Base-by-base conservation (phyloP, 1,140 invertebrate genomes). In the Akabosia matsudoensis region DNA sequence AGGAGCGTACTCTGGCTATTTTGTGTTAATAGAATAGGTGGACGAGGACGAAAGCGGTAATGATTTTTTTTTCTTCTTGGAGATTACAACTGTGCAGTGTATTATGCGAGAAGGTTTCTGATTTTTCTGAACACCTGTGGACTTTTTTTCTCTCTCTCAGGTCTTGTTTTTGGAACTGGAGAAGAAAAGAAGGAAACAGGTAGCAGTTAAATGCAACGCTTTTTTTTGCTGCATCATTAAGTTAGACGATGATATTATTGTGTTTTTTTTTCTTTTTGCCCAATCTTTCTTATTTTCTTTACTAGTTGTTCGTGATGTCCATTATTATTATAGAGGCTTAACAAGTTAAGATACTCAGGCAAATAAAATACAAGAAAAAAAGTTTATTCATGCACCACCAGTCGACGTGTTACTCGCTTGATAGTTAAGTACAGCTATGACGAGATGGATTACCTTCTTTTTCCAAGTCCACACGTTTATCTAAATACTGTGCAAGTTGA, bases 91-190 rank as follows among this genome's bases (percentile, higher is more conserved):
- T 61, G 54, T 16, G 37, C 37, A 18, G 18, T 7, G 37, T 7
- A 45, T 4, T 16, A 22, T 7, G 54, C 4, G 54, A 61, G 54
- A 61, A 14, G 61, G 30, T 67, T 67, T 67, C 61, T 67, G 61
- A 67, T 67, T 67, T 56, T 67, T n/a, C n/a, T 67, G 61, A 67
- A 67, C 61, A 67, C 61, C 61, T 67, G 61, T 67, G 30, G 61
- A 67, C 61, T 67, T 67, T 67, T 31, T 22, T n/a, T n/a, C n/a
- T n/a, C n/a, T n/a, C n/a, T n/a, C n/a, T n/a, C n/a, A 30, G 14
- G 61, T 67, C 61, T 28, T 67, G 54, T 67, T 67, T 67, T 67
- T 67, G 28, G 30, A 67, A 67, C 61, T 67, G 61, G 61, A 67
- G 61, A 67, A 67, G 61, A 67, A 67, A 67, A 67, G 61, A 67